phyloP scores from a whole-genome alignment of 2,797 vertebrate species.

The Rhinoraja longicauda region DNA sequence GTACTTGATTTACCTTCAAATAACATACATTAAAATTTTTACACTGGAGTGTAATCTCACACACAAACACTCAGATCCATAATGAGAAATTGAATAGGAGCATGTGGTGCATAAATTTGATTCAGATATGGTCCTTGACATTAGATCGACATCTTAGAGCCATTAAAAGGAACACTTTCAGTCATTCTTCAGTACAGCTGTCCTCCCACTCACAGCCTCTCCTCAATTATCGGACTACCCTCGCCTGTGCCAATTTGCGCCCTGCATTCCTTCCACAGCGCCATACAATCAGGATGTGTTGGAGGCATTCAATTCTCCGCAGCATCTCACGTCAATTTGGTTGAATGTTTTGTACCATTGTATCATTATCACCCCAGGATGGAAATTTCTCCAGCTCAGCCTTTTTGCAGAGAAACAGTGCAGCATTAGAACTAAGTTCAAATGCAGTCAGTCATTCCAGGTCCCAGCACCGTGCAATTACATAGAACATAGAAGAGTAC shows the following conservation, averaged over 20 bases:
- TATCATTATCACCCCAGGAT: background rate
- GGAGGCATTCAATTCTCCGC: background rate
- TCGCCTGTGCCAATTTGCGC: background rate
- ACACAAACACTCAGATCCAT: background rate
- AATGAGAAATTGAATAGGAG: background rate
- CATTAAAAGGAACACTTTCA: background rate
- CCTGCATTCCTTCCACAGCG: background rate
- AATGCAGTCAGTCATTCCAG: background rate
- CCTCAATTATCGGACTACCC: background rate
- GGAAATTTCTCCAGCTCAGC: background rate
- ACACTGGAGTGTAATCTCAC: background rate
- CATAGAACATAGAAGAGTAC: no score
- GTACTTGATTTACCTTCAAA: background rate
- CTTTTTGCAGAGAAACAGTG: background rate
- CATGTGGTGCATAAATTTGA: background rate
- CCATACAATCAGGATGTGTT: background rate
- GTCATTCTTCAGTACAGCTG: background rate
- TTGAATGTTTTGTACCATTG: background rate
- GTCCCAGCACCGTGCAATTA: background rate
- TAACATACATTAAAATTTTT: background rate
- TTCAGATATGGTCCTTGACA: background rate
- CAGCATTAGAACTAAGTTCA: background rate
- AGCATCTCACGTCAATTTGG: slow-evolving; percentile 2
- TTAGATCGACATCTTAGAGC: background rate
- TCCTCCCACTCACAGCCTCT: background rate